Base-by-base conservation (phyloP, 2,888 invertebrate genomes). In the Urechis unicinctus region DNA sequence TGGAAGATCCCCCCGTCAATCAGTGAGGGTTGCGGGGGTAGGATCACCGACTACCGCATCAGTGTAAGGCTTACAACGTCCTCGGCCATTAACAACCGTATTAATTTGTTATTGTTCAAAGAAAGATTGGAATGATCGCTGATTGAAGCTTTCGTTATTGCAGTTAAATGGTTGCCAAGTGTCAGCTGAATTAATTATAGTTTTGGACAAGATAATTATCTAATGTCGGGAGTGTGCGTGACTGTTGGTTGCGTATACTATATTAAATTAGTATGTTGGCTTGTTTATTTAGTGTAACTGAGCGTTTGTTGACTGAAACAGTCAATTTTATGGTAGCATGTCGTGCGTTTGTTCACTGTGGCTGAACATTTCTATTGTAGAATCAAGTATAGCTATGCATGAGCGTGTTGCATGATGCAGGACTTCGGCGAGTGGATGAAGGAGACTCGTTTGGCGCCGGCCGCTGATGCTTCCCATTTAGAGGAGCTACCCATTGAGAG, bases 1-100 rank as follows among this genome's bases (percentile, higher is more conserved):
- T 94, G 53, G 95, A 96, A 75, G 96, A 96, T 77, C 91, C 93
- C 0, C 0, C 95, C 95, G 0, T 91, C 94, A 0, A 89, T 96
- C 51, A 91, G 89, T 29, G 96, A 96, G 79, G 95, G 95, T 0
- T 87, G 88, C 41, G 96, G 96, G 0, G 96, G 95, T 0, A 82
- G 93, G 44, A 90, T 96, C 44, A 90, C 92, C 0, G 96, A 96
- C 77, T 96, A 96, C 73, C 83, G 89, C 80, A 84, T 85, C 58
- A 82, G 68, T 28, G 77, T 75, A 59, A 61, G 70, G 64, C 1
- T 26, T 25, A n/a, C 25, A 3, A 22, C 24, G 24, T 13, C 9
- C 5, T 52, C 9, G 22, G 6, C 22, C 4, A 24, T 6, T 5
- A 5, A 5, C 26, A 26, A 25, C 17, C 9, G 21, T 6, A 26